Base-by-base conservation (phyloP, 2,888 invertebrate genomes). In the Cistogaster globosa region DNA sequence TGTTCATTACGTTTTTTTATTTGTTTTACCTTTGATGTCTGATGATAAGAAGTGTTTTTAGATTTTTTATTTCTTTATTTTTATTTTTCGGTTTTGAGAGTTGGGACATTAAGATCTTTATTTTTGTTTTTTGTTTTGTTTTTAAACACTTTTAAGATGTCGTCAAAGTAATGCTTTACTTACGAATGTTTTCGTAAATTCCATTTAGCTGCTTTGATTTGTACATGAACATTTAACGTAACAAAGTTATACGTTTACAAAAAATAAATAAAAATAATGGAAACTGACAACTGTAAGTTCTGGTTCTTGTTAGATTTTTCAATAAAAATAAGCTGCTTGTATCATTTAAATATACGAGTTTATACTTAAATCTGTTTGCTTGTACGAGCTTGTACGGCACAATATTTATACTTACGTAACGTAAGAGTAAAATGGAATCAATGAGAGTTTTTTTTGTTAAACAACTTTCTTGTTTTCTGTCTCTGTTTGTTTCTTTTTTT, bases 81-180 rank as follows among this genome's bases (percentile, higher is more conserved):
- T 22, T 36, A 2, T 62, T 53, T n/a, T 69, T 65, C 42, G 71
- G 20, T 45, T 69, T 69, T 69, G 38, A 60, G 48, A 63, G 53
- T 80, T 85, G 75, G 82, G 74, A 85, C 78, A 71, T 75, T 82
- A 78, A 71, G 71, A 84, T 82, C 48, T 75, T 74, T 32, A 32
- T 32, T 32, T 8, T 32, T 5, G 2, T 32, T 5, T 8, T 32
- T 32, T 5, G 6, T 32, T 32, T 32, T 32, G 8, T 32, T 32
- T 85, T 85, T 85, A 81, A 81, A 85, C 78, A 78, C 81, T 85
- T 81, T 75, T 58, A 63, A 78, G 78, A 69, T 85, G 85, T 79
- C 58, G 71, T 82, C 69, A 42, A 42, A 42, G 65, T 68, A 62
- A 68, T 20, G 9, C 26, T 14, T 53, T 68, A 26, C 26, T 77